Conservation (phyloP, 2,113 vertebrate genomes). For the Beaufortia kweichowensis region DNA sequence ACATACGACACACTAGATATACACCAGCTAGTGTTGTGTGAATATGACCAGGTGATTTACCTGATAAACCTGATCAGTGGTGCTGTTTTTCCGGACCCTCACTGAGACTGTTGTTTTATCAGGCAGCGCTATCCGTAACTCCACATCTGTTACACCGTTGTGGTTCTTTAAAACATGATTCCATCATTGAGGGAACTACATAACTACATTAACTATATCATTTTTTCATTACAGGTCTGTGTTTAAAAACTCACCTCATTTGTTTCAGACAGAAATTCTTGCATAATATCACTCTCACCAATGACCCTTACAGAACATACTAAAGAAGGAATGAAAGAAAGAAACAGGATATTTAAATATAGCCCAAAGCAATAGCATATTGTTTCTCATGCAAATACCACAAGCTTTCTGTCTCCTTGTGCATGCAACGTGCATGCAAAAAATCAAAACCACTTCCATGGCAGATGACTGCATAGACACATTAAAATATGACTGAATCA, state of each 20-base stretch:
- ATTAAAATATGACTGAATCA: neutral
- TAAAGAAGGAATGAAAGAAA: constrained; percentile 56
- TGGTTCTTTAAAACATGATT: constrained; percentile 81
- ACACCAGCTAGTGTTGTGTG: neutral
- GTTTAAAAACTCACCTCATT: constrained; percentile 81
- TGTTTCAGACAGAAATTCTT: constrained; percentile 96
- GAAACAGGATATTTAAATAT: constrained; percentile 25
- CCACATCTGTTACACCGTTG: constrained; percentile 91
- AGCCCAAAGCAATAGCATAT: neutral
- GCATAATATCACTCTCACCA: constrained; percentile 97
- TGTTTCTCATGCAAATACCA: neutral
- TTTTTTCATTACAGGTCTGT: neutral
- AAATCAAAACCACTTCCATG: neutral
- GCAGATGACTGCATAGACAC: neutral
- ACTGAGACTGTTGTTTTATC: constrained; percentile 89
- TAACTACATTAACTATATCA: constrained; percentile 13
- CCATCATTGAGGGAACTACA: too few relatives aligned
- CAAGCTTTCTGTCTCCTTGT: neutral
- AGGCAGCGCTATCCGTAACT: constrained; percentile 88
- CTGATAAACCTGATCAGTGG: constrained; percentile 98
- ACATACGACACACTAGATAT: neutral
- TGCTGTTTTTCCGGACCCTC: constrained; percentile 94
- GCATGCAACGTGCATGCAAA: neutral
- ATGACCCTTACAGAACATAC: constrained; percentile 95
- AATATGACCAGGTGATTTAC: constrained; percentile 64